Conservation (phyloP, 2,888 invertebrate species). For the Drosophila anomelani region DNA sequence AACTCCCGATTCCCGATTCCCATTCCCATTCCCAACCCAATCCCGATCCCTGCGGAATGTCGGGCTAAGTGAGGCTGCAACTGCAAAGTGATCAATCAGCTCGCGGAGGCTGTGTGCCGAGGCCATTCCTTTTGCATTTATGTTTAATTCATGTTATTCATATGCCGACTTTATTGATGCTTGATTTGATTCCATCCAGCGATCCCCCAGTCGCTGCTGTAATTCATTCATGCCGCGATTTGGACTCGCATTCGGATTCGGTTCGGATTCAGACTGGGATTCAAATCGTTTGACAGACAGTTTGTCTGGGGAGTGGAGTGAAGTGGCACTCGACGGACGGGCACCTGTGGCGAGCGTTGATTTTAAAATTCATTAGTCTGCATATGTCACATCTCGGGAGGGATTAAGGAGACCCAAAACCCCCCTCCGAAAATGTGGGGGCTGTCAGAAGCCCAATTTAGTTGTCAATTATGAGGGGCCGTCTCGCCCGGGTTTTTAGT, state of each 20-base stretch:
- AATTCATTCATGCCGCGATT: slow-evolving; percentile 78
- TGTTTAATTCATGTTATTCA: slow-evolving; percentile 82
- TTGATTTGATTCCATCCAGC: slow-evolving; percentile 67
- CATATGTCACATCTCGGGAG: slow-evolving; percentile 78
- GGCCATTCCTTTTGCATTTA: slow-evolving; percentile 74
- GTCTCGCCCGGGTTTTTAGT: slow-evolving; percentile 26
- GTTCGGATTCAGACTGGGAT: slow-evolving; percentile 29
- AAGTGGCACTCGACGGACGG: slow-evolving; percentile 35
- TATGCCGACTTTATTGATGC: slow-evolving; percentile 79
- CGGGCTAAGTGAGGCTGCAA: slow-evolving; percentile 43
- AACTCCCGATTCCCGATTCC: slow-evolving; percentile 3
- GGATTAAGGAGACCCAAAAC: slow-evolving; percentile 8
- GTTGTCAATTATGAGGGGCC: slow-evolving; percentile 69
- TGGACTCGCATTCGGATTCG: slow-evolving; percentile 45
- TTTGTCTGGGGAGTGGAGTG: slow-evolving; percentile 62
- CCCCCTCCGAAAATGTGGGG: not conserved
- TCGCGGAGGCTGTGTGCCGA: slow-evolving; percentile 29
- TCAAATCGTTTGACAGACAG: slow-evolving; percentile 73
- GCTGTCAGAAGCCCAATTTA: slow-evolving; percentile 64
- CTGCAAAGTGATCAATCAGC: slow-evolving; percentile 67
- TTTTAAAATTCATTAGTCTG: slow-evolving; percentile 84
- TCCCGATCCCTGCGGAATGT: slow-evolving; percentile 37
- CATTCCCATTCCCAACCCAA: not conserved
- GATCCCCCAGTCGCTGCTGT: slow-evolving; percentile 39
- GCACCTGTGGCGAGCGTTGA: slow-evolving; percentile 81